Evolutionary conservation across 2,888 invertebrate genomes (phyloP), one percentile per base, ranked within the genome.

Genomic region (Dasypogon diadema): DNA sequence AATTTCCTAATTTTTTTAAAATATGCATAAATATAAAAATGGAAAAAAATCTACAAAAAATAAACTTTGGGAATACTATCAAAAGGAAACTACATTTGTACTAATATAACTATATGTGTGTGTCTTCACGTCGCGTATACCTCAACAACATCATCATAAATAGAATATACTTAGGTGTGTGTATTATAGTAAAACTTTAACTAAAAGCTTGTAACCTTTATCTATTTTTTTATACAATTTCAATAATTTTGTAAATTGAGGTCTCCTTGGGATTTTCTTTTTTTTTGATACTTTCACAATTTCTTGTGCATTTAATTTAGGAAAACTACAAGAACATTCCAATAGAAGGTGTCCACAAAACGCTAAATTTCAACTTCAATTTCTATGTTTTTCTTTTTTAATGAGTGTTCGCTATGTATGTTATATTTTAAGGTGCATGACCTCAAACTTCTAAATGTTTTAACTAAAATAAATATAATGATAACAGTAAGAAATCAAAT

Each of bases 61-160:
- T 51, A 75, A 77, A 80, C 77, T 77, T 77, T 79, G 74, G 75
- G 75, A 74, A 42, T 55, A 74, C 60, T 54, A 74, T 72, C 76
- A 75, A 79, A 76, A 42, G n/a, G 54, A 68, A 78, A 65, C 74
- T 77, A 74, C 75, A 76, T 74, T 63, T 68, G 37, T 72, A 79
- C 75, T 70, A 70, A 80, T 80, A 80, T 77, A 78, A 81, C 79
- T 83, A 82, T 85, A 84, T 85, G 83, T 86, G 84, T 86, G 86
- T 86, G 85, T 86, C 86, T 86, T 86, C 84, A 85, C 83, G 85
- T 87, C 88, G 87, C 88, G 88, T 89, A 89, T 89, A 89, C 87
- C 87, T 87, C 87, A 87, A 85, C 80, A 82, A 81, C 80, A 80
- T 81, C 80, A 81, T 80, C 80, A 75, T 63, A 26, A n/a, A 26